These are phyloP conservation scores for Lissonota sp. DNA, from an alignment of 2,888 invertebrate species.

Conservation along the genomic window DNA sequence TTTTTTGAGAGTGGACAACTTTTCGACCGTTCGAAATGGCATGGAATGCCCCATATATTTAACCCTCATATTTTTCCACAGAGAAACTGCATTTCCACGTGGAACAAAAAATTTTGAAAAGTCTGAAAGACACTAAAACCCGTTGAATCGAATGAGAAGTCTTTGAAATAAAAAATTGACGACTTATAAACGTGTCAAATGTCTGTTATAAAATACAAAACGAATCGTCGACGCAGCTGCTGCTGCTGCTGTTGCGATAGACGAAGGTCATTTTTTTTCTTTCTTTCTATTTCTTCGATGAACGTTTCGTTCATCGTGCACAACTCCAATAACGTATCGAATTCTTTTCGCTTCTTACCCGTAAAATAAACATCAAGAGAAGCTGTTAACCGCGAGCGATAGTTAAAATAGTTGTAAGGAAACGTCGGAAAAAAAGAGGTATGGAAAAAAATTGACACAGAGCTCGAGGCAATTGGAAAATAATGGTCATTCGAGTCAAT, in stretches of 20 bases:
- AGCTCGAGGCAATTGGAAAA: slow-evolving; percentile 12
- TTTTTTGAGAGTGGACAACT: too few species aligned
- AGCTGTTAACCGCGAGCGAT: not conserved
- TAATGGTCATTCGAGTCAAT: slow-evolving; percentile 25
- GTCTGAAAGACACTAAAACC: too few species aligned
- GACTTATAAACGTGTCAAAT: too few species aligned
- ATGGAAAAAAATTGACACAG: slow-evolving; percentile 6
- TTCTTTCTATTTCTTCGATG: slow-evolving; percentile 28
- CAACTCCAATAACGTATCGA: slow-evolving; percentile 13
- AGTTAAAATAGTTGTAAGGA: not conserved
- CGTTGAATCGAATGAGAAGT: too few species aligned
- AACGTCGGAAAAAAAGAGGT: not conserved
- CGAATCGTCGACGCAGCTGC: too few species aligned
- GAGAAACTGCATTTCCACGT: too few species aligned
- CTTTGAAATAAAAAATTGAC: too few species aligned
- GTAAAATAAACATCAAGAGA: not conserved
- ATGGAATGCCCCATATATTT: too few species aligned
- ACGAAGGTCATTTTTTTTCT: slow-evolving; percentile 53
- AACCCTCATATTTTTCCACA: too few species aligned
- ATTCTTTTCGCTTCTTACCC: not conserved
- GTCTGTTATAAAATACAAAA: too few species aligned
- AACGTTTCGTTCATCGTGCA: slow-evolving; percentile 23
- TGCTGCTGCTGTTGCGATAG: slow-evolving; percentile 9
- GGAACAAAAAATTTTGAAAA: too few species aligned
- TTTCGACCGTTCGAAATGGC: too few species aligned